Conservation (phyloP, 1,140 invertebrate genomes). For the Listronotus bonariensis region DNA sequence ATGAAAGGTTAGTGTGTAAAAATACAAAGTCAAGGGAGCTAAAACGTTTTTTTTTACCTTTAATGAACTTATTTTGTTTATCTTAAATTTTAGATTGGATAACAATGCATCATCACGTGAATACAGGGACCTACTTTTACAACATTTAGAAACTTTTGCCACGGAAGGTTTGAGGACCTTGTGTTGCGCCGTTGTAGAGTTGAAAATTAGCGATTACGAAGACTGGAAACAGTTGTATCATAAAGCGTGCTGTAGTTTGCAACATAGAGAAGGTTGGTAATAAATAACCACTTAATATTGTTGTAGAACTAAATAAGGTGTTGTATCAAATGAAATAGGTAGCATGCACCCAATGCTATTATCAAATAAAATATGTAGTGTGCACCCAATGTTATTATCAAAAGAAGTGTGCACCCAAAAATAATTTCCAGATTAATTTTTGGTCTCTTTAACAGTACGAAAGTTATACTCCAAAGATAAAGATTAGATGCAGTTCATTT, state of each 20-base stretch:
- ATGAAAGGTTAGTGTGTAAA: conserved; percentile 54
- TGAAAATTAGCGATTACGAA: conserved; percentile 71
- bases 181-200: conserved; percentile 83
- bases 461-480: too few relatives aligned
- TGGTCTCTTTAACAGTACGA: too few relatives aligned
- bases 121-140: conserved; percentile 72
- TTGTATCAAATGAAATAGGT: too few relatives aligned
- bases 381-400: too few relatives aligned
- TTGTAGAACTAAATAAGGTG: too few relatives aligned
- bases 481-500: too few relatives aligned
- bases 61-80: background rate
- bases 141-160: conserved; percentile 93
- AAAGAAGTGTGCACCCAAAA: too few relatives aligned
- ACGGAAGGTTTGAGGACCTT: conserved; percentile 85
- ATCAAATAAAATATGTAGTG: too few relatives aligned
- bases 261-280: conserved; percentile 67
- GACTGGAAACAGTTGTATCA: conserved; percentile 83
- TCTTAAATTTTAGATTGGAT: conserved; percentile 32
- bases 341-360: too few relatives aligned
- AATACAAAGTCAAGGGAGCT: too few relatives aligned
- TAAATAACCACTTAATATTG: too few relatives aligned
- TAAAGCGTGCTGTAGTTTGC: conserved; percentile 74
- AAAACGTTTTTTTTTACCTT: background rate
- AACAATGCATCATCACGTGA: conserved; percentile 54
- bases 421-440: too few relatives aligned